Percentiles rank a stretch among this genome's conserved stretches.
phyloP scores from a whole-genome alignment of 2,888 invertebrate genomes.

The Nezara viridula region DNA sequence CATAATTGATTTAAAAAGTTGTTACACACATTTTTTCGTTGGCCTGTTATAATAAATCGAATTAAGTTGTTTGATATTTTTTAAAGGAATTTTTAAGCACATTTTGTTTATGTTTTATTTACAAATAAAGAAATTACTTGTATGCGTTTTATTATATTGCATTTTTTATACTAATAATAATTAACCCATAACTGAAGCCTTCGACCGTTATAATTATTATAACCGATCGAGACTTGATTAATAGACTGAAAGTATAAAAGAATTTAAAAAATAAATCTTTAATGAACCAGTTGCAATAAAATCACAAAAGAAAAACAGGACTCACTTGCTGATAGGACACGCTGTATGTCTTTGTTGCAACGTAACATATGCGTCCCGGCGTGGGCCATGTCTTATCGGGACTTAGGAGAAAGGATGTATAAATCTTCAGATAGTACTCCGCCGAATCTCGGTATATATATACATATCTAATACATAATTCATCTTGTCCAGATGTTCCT shows the following conservation, averaged over 20 bases:
- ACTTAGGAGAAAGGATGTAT: background rate
- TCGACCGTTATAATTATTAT: no score
- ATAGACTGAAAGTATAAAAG: background rate
- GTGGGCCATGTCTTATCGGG: conserved; percentile 27
- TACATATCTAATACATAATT: conserved; percentile 37
- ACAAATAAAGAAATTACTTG: no score
- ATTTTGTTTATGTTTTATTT: no score
- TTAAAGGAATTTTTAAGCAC: no score
- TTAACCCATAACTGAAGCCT: no score
- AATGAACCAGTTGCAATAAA: conserved; percentile 17
- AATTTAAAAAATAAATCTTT: background rate
- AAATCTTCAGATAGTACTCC: conserved; percentile 39
- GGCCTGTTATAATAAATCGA: no score
- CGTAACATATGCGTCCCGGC: conserved; percentile 8
- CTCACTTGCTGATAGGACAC: background rate
- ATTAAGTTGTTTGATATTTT: no score
- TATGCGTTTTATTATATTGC: no score
- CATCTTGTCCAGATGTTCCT: conserved; percentile 35
- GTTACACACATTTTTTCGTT: no score
- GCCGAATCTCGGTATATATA: background rate
- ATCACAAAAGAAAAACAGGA: background rate
- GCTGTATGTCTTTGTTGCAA: conserved; percentile 25
- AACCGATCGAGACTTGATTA: background rate
- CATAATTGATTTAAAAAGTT: no score
- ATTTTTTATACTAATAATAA: no score